These are phyloP conservation scores for Heliopora coerulea DNA, from an alignment of 92 coral and sea anemone species.

Conservation along the genomic window DNA sequence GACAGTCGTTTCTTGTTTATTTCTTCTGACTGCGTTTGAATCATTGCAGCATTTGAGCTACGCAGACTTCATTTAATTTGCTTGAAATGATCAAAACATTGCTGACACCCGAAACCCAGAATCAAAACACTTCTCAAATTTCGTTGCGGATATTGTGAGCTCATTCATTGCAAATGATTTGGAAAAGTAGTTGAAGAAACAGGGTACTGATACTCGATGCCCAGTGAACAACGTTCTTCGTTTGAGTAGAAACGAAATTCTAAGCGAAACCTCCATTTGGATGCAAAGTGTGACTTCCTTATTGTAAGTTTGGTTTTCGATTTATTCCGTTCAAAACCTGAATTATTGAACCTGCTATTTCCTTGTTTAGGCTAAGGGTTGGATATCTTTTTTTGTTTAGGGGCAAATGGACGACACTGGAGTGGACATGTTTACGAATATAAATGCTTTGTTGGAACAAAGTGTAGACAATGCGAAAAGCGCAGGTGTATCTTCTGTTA, in stretches of 20 bases:
- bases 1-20: too few species aligned
- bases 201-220: background rate
- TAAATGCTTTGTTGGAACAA: slow-evolving; percentile 35
- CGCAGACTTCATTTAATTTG: too few species aligned
- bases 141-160: too few species aligned
- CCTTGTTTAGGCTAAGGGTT: background rate
- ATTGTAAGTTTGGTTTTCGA: background rate
- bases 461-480: background rate
- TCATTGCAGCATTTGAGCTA: too few species aligned
- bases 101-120: too few species aligned
- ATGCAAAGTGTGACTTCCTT: background rate
- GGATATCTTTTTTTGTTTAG: slow-evolving; percentile 11
- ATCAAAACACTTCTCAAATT: too few species aligned
- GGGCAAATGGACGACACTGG: slow-evolving; percentile 22
- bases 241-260: background rate
- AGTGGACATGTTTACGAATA: slow-evolving; percentile 36
- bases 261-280: background rate
- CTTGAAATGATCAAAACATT: too few species aligned
- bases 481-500: background rate
- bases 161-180: too few species aligned
- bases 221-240: background rate
- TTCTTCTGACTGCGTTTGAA: too few species aligned
- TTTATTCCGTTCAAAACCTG: background rate
- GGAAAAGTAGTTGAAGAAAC: too few species aligned
- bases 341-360: background rate